phyloP scores from a whole-genome alignment of 92 coral and sea anemone species.

The Epizoanthus scotinus region DNA sequence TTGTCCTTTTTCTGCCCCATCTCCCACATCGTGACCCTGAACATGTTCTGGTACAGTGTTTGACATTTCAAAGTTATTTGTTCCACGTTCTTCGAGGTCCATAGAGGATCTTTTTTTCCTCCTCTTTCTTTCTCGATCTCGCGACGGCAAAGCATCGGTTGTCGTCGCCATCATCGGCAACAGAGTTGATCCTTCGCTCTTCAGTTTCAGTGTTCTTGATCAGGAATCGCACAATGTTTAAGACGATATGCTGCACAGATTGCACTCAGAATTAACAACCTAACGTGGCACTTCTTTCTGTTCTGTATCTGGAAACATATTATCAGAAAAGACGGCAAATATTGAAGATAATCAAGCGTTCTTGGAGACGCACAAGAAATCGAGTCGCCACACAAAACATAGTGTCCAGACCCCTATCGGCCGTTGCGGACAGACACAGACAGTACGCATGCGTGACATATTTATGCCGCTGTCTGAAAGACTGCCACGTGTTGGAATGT shows the following conservation, averaged over 20 bases:
- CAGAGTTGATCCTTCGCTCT: not conserved
- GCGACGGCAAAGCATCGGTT: slow-evolving; percentile 25
- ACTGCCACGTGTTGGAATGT: slow-evolving; percentile 67
- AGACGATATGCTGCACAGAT: not conserved
- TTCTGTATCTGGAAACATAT: not conserved
- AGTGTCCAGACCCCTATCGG: slow-evolving; percentile 26
- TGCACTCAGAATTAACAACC: not conserved
- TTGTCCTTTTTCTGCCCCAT: slow-evolving; percentile 51
- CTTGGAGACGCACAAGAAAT: slow-evolving; percentile 15
- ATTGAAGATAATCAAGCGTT: too few relatives aligned
- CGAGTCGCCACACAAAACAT: too few relatives aligned
- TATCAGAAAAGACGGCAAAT: not conserved
- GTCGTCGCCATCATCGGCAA: slow-evolving; percentile 5
- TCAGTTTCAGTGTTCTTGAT: not conserved
- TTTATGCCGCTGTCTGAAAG: slow-evolving; percentile 21
- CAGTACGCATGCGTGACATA: slow-evolving; percentile 13
- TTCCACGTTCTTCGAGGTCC: slow-evolving; percentile 81
- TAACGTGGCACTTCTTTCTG: not conserved
- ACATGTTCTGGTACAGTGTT: slow-evolving; percentile 72
- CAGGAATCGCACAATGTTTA: not conserved
- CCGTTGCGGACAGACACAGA: too few relatives aligned
- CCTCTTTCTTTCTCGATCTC: slow-evolving; percentile 69
- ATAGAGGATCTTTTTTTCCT: slow-evolving; percentile 85
- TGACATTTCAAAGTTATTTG: slow-evolving; percentile 73
- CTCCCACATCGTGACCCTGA: slow-evolving; percentile 81